Percentiles rank a stretch among this genome's conserved stretches.
phyloP scores from a whole-genome alignment of 1,140 invertebrate genomes.

The Lordiphosa stackelbergi region DNA sequence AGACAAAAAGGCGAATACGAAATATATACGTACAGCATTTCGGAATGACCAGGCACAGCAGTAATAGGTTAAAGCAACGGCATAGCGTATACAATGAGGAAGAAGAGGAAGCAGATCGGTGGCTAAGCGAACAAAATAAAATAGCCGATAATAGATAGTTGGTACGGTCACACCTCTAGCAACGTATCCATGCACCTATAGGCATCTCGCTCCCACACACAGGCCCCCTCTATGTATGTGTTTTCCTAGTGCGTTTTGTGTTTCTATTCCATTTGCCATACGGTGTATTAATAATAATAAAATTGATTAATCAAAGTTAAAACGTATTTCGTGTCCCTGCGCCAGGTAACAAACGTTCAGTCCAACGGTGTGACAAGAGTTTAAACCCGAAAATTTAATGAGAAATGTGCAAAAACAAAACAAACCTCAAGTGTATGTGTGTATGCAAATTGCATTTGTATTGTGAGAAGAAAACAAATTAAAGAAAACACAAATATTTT shows the following conservation, averaged over 20 bases:
- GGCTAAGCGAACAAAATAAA: constrained; percentile 61
- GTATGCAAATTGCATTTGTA: constrained; percentile 30
- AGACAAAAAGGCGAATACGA: constrained; percentile 51
- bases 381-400: constrained; percentile 7
- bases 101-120: constrained; percentile 52
- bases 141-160: constrained; percentile 68
- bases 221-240: constrained; percentile 23
- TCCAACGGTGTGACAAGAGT: constrained; percentile 24
- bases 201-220: constrained; percentile 45
- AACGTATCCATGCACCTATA: constrained; percentile 21
- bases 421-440: constrained; percentile 30
- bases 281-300: constrained; percentile 69
- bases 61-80: constrained; percentile 57
- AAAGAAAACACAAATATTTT: constrained; percentile 19
- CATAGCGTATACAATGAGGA: constrained; percentile 49
- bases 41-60: constrained; percentile 55
- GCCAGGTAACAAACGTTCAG: constrained; percentile 56
- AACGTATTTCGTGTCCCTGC: constrained; percentile 39
- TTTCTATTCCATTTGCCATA: constrained; percentile 62
- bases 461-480: constrained; percentile 16
- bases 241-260: constrained; percentile 47
- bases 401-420: constrained; percentile 46
- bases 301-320: constrained; percentile 70
- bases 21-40: constrained; percentile 67
- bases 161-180: constrained; percentile 44